Evolutionary conservation across 2,888 invertebrate species (phyloP).

Genomic region (Cheiracanthium punctorium): DNA sequence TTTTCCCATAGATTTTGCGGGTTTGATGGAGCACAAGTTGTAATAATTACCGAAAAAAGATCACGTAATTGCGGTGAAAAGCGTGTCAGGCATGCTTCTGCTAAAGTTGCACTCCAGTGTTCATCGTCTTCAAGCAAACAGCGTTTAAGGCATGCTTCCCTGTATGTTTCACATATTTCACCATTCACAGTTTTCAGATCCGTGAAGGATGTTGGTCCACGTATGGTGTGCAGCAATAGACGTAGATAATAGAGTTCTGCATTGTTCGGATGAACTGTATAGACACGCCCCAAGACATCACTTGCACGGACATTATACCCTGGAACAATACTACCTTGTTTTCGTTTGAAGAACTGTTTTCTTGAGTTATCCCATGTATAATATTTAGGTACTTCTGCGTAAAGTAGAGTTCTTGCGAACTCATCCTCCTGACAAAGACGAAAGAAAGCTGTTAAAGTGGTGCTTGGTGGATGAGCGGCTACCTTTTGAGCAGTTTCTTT

Average conservation of each 20-base stretch:
- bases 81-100: background rate
- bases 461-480: background rate
- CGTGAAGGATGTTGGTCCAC: constrained; percentile 65
- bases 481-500: background rate
- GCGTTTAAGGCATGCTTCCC: background rate
- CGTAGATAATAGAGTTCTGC: background rate
- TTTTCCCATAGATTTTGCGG: background rate
- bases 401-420: background rate
- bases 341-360: background rate
- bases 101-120: background rate
- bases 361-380: background rate
- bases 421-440: background rate
- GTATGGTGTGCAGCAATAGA: background rate
- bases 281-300: background rate
- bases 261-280: constrained; percentile 24
- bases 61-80: background rate
- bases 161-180: background rate
- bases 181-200: background rate
- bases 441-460: constrained; percentile 19
- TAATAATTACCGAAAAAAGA: background rate
- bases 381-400: background rate
- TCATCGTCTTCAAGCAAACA: background rate
- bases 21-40: background rate
- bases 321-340: background rate
- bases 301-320: background rate